A percentile compares a stretch with the other conserved stretches of the same genome.
Conservation (phyloP, 2,888 invertebrate genomes). For the Leptodirus hochenwartii region DNA sequence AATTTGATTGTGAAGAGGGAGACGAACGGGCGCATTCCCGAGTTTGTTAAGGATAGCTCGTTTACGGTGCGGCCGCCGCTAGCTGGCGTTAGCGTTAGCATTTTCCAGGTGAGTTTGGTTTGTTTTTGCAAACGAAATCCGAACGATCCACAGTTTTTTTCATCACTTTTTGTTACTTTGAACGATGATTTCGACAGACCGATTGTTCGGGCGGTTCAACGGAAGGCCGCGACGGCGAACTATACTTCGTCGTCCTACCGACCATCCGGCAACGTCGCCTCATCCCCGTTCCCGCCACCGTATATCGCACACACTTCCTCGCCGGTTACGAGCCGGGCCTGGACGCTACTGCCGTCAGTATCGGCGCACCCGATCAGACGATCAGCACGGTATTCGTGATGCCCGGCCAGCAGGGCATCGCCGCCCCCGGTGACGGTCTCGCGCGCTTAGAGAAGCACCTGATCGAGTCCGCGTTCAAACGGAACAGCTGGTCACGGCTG, state of each 20-base stretch:
- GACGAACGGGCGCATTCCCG: slow-evolving; percentile 56
- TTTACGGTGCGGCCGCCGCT: slow-evolving; percentile 57
- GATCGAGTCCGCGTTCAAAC: slow-evolving; percentile 43
- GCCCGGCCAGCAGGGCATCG: slow-evolving; percentile 70
- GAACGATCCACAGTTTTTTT: neutral
- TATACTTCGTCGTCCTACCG: slow-evolving; percentile 71
- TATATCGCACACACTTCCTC: slow-evolving; percentile 55
- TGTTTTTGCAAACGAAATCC: neutral
- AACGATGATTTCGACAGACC: slow-evolving; percentile 34
- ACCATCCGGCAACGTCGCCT: slow-evolving; percentile 61
- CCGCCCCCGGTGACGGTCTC: slow-evolving; percentile 61
- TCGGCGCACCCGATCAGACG: slow-evolving; percentile 50
- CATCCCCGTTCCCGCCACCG: slow-evolving; percentile 68
- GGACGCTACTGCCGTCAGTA: slow-evolving; percentile 66
- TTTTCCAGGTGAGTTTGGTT: slow-evolving; percentile 43
- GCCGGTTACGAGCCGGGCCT: slow-evolving; percentile 73
- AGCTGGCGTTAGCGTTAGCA: slow-evolving; percentile 64
- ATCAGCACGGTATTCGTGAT: slow-evolving; percentile 66
- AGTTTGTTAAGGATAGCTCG: slow-evolving; percentile 55
- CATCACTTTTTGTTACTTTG: neutral
- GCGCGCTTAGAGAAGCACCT: slow-evolving; percentile 54
- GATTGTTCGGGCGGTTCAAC: slow-evolving; percentile 59
- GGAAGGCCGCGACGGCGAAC: slow-evolving; percentile 64
- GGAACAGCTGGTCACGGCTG: slow-evolving; percentile 54
- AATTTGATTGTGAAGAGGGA: slow-evolving; percentile 64